Evolutionary conservation across 2,797 vertebrate species (phyloP), one percentile per base, ranked within the genome.

Genomic region (Dallia pectoralis): DNA sequence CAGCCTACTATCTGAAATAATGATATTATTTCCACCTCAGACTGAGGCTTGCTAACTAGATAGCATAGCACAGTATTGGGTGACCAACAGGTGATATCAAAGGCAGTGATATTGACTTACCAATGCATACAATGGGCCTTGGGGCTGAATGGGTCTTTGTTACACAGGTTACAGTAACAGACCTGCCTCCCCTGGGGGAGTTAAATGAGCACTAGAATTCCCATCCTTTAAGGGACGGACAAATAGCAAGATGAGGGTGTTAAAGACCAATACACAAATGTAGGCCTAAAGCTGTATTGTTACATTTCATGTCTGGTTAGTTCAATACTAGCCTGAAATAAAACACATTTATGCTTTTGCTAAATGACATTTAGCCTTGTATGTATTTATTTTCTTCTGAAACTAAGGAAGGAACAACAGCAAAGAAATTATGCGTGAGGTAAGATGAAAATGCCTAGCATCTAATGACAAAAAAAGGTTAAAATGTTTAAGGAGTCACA

Each of bases 91-190:
- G 76, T 81, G 81, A 91, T 91, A 83, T 87, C 85, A 79, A 79
- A 75, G 79, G 74, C 84, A 62, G 72, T 62, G 81, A 76, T 88
- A 87, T 89, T 85, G 77, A 74, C 82, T 93, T 92, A 90, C 91
- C 82, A 70, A 69, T 80, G n/a, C 51, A 29, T 6, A 77, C 25
- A 64, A 71, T n/a, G 73, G 65, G 27, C 64, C 70, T 40, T 47
- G 44, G 65, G 44, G 40, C 48, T 73, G 68, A 74, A 40, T 59
- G 65, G 71, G 15, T 67, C 44, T 62, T 67, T 77, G 70, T 75
- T 75, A 71, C 71, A 71, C 18, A 68, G 49, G 76, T 47, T 68
- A 75, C 56, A 44, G 63, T 67, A 59, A 59, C 70, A 79, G 63
- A 62, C 44, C 29, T 64, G 36, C 66, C 12, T 11, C 6, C 29